A percentile compares a stretch with the other conserved stretches of the same genome.
Conservation (phyloP, 1,140 invertebrate genomes). For the Helicoverpa zea region DNA sequence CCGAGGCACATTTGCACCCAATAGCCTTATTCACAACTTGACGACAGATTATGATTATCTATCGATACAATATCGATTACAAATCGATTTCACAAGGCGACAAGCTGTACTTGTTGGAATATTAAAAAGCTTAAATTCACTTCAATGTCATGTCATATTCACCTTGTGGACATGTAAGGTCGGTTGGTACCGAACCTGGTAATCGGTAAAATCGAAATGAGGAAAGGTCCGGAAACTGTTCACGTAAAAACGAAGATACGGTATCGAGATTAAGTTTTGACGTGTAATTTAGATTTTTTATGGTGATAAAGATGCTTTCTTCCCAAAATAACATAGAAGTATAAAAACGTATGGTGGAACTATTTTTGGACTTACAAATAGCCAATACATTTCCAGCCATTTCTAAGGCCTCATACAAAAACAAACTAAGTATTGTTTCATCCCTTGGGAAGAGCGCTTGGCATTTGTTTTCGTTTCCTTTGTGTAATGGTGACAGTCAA, state of each 20-base stretch:
- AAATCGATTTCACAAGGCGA: slow-evolving; percentile 55
- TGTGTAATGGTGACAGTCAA: too few species aligned
- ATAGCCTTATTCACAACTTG: slow-evolving; percentile 71
- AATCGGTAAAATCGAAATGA: slow-evolving; percentile 25
- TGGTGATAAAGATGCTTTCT: neutral
- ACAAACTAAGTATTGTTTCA: too few species aligned
- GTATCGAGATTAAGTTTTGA: slow-evolving; percentile 4
- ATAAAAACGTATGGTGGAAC: too few species aligned
- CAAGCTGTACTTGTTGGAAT: slow-evolving; percentile 50
- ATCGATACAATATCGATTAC: slow-evolving; percentile 49
- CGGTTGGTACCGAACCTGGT: neutral
- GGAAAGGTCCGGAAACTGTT: slow-evolving; percentile 12
- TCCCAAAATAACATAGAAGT: neutral
- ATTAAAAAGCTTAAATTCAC: slow-evolving; percentile 36
- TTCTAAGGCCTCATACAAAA: too few species aligned
- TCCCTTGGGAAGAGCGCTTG: too few species aligned
- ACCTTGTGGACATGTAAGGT: slow-evolving; percentile 30
- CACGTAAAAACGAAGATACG: slow-evolving; percentile 15
- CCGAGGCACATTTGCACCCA: slow-evolving; percentile 41
- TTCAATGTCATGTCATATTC: slow-evolving; percentile 29
- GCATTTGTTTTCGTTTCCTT: too few species aligned
- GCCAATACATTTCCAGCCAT: too few species aligned
- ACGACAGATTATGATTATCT: slow-evolving; percentile 69
- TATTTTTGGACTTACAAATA: too few species aligned
- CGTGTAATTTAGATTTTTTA: slow-evolving; percentile 14